Evolutionary conservation across 2,113 vertebrate species (phyloP).

Genomic region (Promerops cafer): DNA sequence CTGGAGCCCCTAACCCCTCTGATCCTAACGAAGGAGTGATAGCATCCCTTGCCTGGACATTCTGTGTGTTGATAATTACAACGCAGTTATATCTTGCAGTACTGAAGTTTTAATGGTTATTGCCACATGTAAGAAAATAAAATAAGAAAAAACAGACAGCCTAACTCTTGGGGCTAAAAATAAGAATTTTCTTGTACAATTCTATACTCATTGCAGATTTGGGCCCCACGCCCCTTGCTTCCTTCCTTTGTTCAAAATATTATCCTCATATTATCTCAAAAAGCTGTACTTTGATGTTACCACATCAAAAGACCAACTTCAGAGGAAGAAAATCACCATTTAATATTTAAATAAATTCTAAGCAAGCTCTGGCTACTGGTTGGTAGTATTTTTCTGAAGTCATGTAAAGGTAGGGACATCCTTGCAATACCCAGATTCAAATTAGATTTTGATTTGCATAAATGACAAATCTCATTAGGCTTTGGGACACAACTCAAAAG

Average conservation of each 20-base stretch:
- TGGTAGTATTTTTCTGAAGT: background rate
- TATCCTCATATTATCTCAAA: background rate
- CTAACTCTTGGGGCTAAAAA: background rate
- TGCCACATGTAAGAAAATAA: background rate
- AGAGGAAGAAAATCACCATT: background rate
- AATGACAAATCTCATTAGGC: background rate
- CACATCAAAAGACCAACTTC: background rate
- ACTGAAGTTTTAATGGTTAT: background rate
- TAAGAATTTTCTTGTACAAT: background rate
- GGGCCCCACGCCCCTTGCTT: rapidly evolving
- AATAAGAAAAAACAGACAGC: background rate
- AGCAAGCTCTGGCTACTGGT: background rate
- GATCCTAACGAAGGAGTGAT: background rate
- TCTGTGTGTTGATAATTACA: background rate
- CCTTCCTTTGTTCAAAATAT: background rate
- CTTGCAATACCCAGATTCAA: background rate
- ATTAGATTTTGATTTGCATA: background rate
- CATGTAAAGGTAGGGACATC: background rate
- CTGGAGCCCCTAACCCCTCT: background rate
- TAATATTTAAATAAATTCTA: background rate
- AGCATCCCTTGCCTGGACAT: background rate
- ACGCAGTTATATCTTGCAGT: background rate
- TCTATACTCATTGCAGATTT: background rate
- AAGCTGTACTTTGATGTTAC: background rate
- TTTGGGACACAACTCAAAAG: background rate